phyloP scores from a whole-genome alignment of 2,113 vertebrate genomes.

The Dendropsophus ebraccatus region DNA sequence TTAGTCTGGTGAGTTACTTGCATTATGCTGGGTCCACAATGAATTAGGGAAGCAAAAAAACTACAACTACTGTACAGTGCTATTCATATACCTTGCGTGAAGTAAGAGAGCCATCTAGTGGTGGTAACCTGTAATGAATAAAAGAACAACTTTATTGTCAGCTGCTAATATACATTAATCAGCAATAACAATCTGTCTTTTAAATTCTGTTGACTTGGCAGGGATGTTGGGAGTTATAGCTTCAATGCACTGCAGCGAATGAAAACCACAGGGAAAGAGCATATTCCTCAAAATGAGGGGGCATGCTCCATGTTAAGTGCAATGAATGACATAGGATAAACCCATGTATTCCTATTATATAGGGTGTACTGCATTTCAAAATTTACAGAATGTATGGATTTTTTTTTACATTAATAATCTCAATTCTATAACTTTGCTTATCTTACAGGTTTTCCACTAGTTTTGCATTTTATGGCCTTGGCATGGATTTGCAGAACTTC shows the following conservation, averaged over 20 bases:
- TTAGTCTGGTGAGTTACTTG: slow-evolving; percentile 71
- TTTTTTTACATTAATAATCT: background rate
- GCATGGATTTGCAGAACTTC: slow-evolving; percentile 82
- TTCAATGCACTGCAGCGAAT: background rate
- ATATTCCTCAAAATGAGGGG: too few species aligned
- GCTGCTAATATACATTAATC: background rate
- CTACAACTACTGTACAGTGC: too few species aligned
- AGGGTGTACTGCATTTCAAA: background rate
- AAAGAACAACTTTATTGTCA: too few species aligned
- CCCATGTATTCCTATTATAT: background rate
- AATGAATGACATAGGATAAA: too few species aligned
- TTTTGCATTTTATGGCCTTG: slow-evolving; percentile 78
- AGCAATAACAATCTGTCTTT: background rate
- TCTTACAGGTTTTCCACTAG: slow-evolving; percentile 73
- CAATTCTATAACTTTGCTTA: slow-evolving; percentile 66
- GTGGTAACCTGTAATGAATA: background rate
- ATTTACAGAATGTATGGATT: too few species aligned
- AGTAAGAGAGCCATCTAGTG: background rate
- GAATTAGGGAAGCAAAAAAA: too few species aligned
- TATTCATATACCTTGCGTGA: background rate
- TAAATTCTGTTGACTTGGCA: background rate
- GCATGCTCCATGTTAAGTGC: too few species aligned
- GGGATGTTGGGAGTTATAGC: background rate
- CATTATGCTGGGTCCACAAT: background rate
- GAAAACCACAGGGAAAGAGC: background rate